Percentiles rank a stretch among this genome's conserved stretches.
Conservation (phyloP, 2,888 invertebrate species). For the Apotomis betuletana region DNA sequence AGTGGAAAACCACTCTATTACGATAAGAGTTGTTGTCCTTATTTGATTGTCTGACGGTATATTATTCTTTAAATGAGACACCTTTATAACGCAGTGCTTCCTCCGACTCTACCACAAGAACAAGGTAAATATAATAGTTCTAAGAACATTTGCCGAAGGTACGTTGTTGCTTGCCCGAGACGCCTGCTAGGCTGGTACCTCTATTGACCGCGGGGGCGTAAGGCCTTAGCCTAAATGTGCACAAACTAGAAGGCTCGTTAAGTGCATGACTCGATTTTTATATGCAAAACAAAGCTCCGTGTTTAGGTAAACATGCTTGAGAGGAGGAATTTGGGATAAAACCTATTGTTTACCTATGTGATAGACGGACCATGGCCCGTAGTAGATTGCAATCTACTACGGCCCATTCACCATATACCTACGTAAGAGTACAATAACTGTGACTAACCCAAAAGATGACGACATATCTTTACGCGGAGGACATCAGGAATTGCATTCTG, state of each 20-base stretch:
- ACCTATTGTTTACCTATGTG: not conserved
- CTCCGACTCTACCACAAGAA: slow-evolving; percentile 13
- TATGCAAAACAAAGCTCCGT: slow-evolving; percentile 39
- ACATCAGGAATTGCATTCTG: no score
- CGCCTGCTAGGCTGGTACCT: not conserved
- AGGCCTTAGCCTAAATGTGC: slow-evolving; percentile 73
- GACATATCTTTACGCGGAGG: no score
- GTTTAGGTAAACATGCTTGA: not conserved
- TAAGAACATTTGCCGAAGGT: slow-evolving; percentile 21
- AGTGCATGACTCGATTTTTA: slow-evolving; percentile 69
- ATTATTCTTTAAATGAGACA: slow-evolving; percentile 1
- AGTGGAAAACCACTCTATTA: slow-evolving; percentile 5
- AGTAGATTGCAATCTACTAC: no score
- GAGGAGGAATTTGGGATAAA: no score
- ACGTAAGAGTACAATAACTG: no score
- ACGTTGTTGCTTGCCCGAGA: slow-evolving; percentile 22
- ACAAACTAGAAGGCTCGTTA: slow-evolving; percentile 54
- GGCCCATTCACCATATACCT: no score
- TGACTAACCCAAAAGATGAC: no score
- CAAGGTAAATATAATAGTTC: slow-evolving; percentile 22
- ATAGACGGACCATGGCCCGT: not conserved
- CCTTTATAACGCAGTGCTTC: not conserved
- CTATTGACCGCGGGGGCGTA: slow-evolving; percentile 41
- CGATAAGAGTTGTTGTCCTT: not conserved
- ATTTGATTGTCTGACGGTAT: not conserved